These are phyloP conservation scores for Trissolcus brochymenae DNA, from an alignment of 2,888 invertebrate genomes.

Conservation along the genomic window DNA sequence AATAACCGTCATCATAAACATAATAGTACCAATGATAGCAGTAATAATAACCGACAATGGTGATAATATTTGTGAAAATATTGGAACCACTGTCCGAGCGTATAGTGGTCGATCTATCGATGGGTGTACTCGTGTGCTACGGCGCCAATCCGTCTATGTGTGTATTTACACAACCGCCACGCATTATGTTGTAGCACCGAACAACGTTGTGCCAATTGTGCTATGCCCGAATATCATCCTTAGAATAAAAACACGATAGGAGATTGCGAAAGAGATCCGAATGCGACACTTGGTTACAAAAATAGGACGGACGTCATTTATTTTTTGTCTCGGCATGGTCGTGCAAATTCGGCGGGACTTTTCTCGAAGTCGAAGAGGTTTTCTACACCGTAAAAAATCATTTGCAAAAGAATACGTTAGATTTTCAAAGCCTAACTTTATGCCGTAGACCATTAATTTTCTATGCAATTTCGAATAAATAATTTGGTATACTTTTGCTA, in stretches of 20 bases:
- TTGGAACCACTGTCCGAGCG: conserved; percentile 52
- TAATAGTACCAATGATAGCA: conserved; percentile 65
- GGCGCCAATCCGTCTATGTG: conserved; percentile 54
- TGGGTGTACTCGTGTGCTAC: conserved; percentile 52
- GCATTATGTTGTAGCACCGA: conserved; percentile 10
- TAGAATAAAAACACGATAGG: conserved; percentile 42
- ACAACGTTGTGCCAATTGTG: conserved; percentile 36
- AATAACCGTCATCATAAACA: conserved; percentile 66
- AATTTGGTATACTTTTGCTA: no score
- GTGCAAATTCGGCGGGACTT: neutral
- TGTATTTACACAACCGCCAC: conserved; percentile 49
- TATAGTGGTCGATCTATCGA: conserved; percentile 68
- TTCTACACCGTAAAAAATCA: no score
- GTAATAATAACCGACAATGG: conserved; percentile 62
- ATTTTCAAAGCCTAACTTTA: no score
- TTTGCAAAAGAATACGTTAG: no score
- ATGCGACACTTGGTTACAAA: conserved; percentile 19
- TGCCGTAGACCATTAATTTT: no score
- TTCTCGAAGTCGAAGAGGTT: no score
- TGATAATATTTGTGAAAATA: conserved; percentile 65
- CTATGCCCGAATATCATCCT: conserved; percentile 50
- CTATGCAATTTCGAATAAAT: no score
- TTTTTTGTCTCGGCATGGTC: conserved; percentile 13
- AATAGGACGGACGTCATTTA: conserved; percentile 17
- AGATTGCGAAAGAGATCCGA: conserved; percentile 53